Percentiles rank a stretch among this genome's conserved stretches.
These are phyloP conservation scores for Mylabris phalerata DNA, from an alignment of 1,140 invertebrate genomes.

Conservation along the genomic window DNA sequence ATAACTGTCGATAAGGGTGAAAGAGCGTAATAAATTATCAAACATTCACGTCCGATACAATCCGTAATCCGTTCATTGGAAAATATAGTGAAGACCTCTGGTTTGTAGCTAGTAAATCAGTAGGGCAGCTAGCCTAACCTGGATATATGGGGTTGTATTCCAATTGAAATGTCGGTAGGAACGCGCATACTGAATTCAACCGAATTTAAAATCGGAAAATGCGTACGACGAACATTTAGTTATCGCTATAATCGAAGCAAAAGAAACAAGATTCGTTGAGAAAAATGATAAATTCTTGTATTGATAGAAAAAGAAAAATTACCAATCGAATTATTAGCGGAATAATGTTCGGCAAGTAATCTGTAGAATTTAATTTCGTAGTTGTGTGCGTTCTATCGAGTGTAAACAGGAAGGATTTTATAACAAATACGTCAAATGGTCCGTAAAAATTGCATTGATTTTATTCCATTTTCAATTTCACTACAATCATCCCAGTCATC, in stretches of 20 bases:
- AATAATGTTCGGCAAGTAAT: constrained; percentile 11
- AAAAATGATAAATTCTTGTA: too few relatives aligned
- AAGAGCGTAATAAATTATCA: constrained; percentile 12
- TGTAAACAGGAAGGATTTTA: constrained; percentile 28
- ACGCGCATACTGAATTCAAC: not conserved
- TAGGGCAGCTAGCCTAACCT: constrained; percentile 19
- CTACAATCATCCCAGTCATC: constrained; percentile 20
- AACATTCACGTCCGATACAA: constrained; percentile 15
- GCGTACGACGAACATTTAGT: too few relatives aligned
- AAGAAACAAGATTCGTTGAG: too few relatives aligned
- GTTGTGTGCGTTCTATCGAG: constrained; percentile 18
- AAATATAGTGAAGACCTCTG: constrained; percentile 30
- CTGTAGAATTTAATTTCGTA: constrained; percentile 23
- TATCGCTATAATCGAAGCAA: too few relatives aligned
- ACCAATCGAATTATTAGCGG: constrained; percentile 3
- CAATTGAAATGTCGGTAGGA: constrained; percentile 27
- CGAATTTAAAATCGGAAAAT: not conserved
- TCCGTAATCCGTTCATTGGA: constrained; percentile 22
- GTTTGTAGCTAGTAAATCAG: constrained; percentile 26
- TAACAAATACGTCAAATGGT: constrained; percentile 22
- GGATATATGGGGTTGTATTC: constrained; percentile 25
- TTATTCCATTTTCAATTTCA: constrained; percentile 5
- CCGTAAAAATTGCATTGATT: constrained; percentile 27
- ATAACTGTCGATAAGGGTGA: constrained; percentile 8
- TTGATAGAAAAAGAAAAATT: not conserved